These are phyloP conservation scores for Parnassius orleans DNA, from an alignment of 2,888 invertebrate genomes.

Conservation along the genomic window DNA sequence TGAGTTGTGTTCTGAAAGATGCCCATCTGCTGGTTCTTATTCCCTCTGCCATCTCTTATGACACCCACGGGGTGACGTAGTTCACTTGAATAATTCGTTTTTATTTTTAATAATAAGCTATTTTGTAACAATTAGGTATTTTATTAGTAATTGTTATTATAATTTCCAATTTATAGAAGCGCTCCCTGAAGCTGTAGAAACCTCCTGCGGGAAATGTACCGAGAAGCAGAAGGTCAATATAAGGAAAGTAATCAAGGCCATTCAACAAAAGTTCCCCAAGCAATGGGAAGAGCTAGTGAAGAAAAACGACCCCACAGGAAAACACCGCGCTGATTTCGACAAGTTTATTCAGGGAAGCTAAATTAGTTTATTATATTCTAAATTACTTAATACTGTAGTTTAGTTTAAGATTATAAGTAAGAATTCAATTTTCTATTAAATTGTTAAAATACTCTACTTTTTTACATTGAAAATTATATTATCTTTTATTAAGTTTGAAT, in stretches of 20 bases:
- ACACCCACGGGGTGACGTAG: too few species aligned
- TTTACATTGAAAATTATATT: too few species aligned
- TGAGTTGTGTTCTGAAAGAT: too few species aligned
- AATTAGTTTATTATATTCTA: constrained; percentile 28
- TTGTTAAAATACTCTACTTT: neutral
- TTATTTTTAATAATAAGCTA: too few species aligned
- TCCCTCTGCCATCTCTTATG: too few species aligned
- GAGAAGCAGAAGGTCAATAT: constrained; percentile 83
- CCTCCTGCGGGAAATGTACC: constrained; percentile 85
- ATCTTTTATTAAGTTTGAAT: too few species aligned
- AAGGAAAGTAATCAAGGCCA: constrained; percentile 83
- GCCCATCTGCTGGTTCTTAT: too few species aligned
- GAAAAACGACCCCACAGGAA: constrained; percentile 86
- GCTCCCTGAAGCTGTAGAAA: constrained; percentile 85
- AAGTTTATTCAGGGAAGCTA: constrained; percentile 68
- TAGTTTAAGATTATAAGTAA: constrained; percentile 3
- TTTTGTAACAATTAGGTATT: too few species aligned
- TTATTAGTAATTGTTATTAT: too few species aligned
- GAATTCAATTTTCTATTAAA: neutral
- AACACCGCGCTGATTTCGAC: constrained; percentile 83
- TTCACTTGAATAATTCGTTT: too few species aligned
- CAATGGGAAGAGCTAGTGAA: constrained; percentile 85
- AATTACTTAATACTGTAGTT: constrained; percentile 7
- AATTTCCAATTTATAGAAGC: constrained; percentile 72
- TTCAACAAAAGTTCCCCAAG: constrained; percentile 84